These are phyloP conservation scores for Sciaenops ocellatus DNA, from an alignment of 2,797 vertebrate species.

Conservation along the genomic window DNA sequence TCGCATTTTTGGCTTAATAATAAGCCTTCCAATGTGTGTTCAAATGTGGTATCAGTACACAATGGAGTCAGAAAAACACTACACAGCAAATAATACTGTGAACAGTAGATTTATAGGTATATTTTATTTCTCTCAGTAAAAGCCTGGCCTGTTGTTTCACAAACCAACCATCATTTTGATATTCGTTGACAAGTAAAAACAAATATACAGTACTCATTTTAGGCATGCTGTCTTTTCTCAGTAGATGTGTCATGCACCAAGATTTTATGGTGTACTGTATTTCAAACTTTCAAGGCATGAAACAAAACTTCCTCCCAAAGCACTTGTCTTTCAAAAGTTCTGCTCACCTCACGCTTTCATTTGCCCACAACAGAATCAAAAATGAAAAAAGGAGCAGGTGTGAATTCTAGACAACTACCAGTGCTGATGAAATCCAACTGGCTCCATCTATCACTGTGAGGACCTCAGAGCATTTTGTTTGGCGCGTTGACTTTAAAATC, in stretches of 20 bases:
- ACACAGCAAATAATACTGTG: slow-evolving; percentile 5
- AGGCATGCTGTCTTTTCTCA: slow-evolving; percentile 25
- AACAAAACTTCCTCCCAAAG: slow-evolving; percentile 23
- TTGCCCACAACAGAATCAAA: slow-evolving; percentile 26
- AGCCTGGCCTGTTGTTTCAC: background rate
- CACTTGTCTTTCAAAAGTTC: slow-evolving; percentile 10
- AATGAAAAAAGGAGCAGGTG: slow-evolving; percentile 7
- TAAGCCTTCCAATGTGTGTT: background rate
- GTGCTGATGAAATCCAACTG: slow-evolving; percentile 31
- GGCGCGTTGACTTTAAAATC: slow-evolving; percentile 24
- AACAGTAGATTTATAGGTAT: slow-evolving; percentile 28
- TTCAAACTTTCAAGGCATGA: slow-evolving; percentile 32
- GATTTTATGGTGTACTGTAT: slow-evolving; percentile 25
- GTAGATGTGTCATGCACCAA: background rate
- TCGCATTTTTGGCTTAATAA: background rate
- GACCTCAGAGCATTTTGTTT: background rate
- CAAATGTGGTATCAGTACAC: slow-evolving; percentile 4
- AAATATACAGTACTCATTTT: slow-evolving; percentile 42
- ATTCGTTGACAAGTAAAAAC: slow-evolving; percentile 37
- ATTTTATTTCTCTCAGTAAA: slow-evolving; percentile 26
- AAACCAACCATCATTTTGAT: slow-evolving; percentile 30
- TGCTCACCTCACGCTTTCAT: slow-evolving; percentile 1
- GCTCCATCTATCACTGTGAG: slow-evolving; percentile 34
- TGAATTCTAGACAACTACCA: slow-evolving; percentile 9
- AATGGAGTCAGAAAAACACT: slow-evolving; percentile 6